These are phyloP conservation scores for Serinus canaria DNA, from an alignment of 2,113 vertebrate genomes.

Conservation along the genomic window DNA sequence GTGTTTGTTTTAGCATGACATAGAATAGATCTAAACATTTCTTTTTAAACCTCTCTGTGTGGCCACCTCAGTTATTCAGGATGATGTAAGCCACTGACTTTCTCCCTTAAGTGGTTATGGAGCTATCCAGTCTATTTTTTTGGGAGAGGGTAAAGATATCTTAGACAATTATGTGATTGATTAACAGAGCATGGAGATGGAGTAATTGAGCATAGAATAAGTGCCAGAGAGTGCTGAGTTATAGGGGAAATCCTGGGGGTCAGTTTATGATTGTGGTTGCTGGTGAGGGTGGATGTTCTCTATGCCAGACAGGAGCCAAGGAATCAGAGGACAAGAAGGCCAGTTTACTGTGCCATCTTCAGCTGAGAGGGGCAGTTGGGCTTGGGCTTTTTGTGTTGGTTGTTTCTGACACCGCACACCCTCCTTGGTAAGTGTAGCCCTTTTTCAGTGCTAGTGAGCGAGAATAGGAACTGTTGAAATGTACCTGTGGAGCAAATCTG, in stretches of 20 bases:
- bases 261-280: background rate
- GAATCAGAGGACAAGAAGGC: background rate
- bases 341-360: background rate
- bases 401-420: background rate
- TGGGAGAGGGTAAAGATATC: background rate
- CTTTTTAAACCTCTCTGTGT: conserved; percentile 35
- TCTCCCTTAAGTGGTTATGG: background rate
- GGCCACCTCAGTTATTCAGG: background rate
- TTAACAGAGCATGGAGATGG: background rate
- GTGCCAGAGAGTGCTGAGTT: background rate
- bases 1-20: background rate
- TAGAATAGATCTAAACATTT: background rate
- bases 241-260: background rate
- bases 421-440: background rate
- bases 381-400: background rate
- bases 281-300: background rate
- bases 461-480: background rate
- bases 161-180: background rate
- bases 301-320: background rate
- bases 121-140: background rate
- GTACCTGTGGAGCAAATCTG: background rate
- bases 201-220: background rate
- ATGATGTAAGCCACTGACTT: conserved; percentile 14
- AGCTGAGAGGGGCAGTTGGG: background rate
- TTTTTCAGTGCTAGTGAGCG: background rate